Evolutionary conservation across 2,888 invertebrate genomes (phyloP).

Genomic region (Ornithoptera priamus): DNA sequence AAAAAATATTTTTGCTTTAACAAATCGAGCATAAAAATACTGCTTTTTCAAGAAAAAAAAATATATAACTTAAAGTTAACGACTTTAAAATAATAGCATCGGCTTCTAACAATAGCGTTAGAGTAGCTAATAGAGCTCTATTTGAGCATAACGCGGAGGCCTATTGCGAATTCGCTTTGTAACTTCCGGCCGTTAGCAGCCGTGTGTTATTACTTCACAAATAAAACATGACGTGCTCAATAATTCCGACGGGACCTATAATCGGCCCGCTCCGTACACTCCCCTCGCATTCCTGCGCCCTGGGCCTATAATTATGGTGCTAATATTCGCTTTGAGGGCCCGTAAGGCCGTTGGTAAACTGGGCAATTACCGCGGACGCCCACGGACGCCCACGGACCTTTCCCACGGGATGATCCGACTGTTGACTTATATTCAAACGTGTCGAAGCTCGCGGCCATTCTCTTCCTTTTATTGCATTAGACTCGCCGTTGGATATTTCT

Average conservation of each 20-base stretch:
- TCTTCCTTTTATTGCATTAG: slow-evolving; percentile 60
- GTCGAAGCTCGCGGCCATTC: slow-evolving; percentile 61
- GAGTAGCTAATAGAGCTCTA: slow-evolving; percentile 5
- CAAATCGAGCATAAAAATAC: too few relatives aligned
- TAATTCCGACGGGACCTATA: slow-evolving; percentile 27
- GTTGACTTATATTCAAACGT: slow-evolving; percentile 66
- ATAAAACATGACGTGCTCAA: slow-evolving; percentile 24
- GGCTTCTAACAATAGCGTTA: neutral
- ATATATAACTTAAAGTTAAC: too few relatives aligned
- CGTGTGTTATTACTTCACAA: slow-evolving; percentile 23
- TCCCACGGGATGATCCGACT: slow-evolving; percentile 74
- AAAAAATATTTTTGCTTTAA: too few relatives aligned
- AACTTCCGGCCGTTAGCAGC: slow-evolving; percentile 11
- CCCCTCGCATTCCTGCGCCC: slow-evolving; percentile 46
- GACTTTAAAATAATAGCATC: neutral
- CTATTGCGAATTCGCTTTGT: slow-evolving; percentile 28
- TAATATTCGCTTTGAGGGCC: slow-evolving; percentile 57
- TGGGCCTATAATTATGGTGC: slow-evolving; percentile 63
- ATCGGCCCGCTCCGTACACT: slow-evolving; percentile 32
- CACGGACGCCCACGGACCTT: slow-evolving; percentile 63
- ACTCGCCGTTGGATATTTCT: slow-evolving; percentile 41
- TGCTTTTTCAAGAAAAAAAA: too few relatives aligned
- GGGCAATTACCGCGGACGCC: slow-evolving; percentile 72
- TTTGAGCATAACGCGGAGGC: slow-evolving; percentile 12
- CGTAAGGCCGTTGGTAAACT: slow-evolving; percentile 69